Conservation (phyloP, 2,888 invertebrate genomes). For the Latrodectus hesperus region DNA sequence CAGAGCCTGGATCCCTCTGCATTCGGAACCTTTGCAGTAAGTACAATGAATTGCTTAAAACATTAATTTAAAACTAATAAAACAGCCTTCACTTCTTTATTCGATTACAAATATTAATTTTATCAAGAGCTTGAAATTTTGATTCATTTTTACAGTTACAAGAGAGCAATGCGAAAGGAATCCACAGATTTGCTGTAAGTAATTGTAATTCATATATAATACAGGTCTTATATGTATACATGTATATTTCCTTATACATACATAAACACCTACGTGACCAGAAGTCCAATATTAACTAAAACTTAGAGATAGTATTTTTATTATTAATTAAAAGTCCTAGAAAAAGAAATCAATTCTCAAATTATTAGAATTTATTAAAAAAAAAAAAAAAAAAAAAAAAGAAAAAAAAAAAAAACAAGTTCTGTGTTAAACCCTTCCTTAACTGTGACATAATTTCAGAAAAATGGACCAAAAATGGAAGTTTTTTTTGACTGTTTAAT, state of each 20-base stretch:
- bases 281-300: no score
- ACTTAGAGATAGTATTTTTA: no score
- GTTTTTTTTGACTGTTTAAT: no score
- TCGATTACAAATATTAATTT: no score
- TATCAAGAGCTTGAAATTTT: no score
- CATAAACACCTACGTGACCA: no score
- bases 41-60: background rate
- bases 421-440: no score
- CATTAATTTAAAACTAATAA: background rate
- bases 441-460: no score
- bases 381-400: no score
- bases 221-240: no score
- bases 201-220: background rate
- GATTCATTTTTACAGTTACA: slow-evolving; percentile 37
- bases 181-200: slow-evolving; percentile 43
- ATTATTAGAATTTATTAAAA: background rate
- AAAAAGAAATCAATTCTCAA: background rate
- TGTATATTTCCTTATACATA: background rate
- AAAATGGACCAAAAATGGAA: no score
- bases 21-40: slow-evolving; percentile 54
- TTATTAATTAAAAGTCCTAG: background rate
- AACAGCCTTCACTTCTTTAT: no score
- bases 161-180: slow-evolving; percentile 27
- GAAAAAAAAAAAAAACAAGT: background rate
- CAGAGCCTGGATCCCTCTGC: slow-evolving; percentile 28